phyloP scores from a whole-genome alignment of 2,888 invertebrate genomes.

The Ormia ochracea region DNA sequence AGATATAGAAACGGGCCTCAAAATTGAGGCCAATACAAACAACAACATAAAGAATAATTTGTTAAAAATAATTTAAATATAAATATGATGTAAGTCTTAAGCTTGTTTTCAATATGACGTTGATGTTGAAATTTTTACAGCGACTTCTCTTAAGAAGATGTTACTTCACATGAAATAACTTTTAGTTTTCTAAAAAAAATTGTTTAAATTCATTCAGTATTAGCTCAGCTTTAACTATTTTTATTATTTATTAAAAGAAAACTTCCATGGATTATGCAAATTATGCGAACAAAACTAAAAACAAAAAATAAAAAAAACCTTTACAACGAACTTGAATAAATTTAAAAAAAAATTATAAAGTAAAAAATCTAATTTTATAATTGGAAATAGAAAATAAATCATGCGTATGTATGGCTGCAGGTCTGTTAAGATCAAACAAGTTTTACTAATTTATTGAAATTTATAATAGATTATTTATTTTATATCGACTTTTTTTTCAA shows the following conservation, averaged over 20 bases:
- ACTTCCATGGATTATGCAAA: not conserved
- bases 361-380: not conserved
- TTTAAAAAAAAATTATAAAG: not conserved
- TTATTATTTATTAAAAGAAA: not conserved
- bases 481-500: not conserved
- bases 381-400: constrained; percentile 7
- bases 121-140: too few species aligned
- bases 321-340: not conserved
- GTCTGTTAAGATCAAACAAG: not conserved
- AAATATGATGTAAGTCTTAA: too few species aligned
- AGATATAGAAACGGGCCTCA: not conserved
- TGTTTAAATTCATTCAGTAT: too few species aligned
- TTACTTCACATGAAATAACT: too few species aligned
- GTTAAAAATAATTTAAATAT: too few species aligned
- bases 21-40: not conserved
- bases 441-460: not conserved
- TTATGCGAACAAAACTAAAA: not conserved
- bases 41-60: not conserved
- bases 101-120: too few species aligned
- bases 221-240: not conserved
- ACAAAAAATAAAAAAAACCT: not conserved
- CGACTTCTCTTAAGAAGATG: too few species aligned
- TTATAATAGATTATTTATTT: not conserved
- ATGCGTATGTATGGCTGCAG: not conserved
- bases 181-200: not conserved